A percentile compares a stretch with the other conserved stretches of the same genome.
Evolutionary conservation across 2,113 vertebrate genomes (phyloP).

Genomic region (Conger conger): DNA sequence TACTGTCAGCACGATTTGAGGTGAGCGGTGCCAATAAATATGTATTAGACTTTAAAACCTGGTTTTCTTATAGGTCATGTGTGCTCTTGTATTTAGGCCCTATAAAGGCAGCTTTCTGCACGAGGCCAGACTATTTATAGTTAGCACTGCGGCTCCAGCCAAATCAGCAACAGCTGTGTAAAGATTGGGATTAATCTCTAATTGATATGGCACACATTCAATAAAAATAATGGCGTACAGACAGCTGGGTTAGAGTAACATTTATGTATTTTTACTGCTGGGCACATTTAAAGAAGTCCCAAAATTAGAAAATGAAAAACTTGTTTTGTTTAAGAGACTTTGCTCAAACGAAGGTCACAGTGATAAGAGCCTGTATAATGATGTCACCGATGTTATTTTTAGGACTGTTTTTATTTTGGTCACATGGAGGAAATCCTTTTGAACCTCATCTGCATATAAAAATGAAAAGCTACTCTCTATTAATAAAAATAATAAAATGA

Average conservation of each 20-base stretch:
- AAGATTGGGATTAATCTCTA: conserved; percentile 26
- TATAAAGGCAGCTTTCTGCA: conserved; percentile 28
- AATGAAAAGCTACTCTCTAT: too few relatives aligned
- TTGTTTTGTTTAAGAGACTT: not conserved
- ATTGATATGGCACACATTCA: conserved; percentile 23
- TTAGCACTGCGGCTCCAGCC: conserved; percentile 13
- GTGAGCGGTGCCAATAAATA: conserved; percentile 35
- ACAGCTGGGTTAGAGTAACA: conserved; percentile 9
- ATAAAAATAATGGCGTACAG: conserved; percentile 1
- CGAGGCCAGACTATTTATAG: conserved; percentile 31
- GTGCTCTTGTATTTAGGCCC: conserved; percentile 21
- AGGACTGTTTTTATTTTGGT: not conserved
- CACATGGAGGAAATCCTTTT: not conserved
- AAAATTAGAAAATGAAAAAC: not conserved
- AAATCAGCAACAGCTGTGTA: conserved; percentile 30
- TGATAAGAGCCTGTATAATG: not conserved
- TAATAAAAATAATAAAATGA: not conserved
- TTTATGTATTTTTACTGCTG: not conserved
- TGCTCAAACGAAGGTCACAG: not conserved
- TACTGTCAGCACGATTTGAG: conserved; percentile 32
- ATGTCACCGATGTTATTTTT: not conserved
- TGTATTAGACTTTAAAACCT: conserved; percentile 30
- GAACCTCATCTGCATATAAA: not conserved
- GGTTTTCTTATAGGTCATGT: conserved; percentile 24
- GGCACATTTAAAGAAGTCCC: not conserved